Percentiles rank a stretch among this genome's conserved stretches.
Conservation (phyloP, 2,797 vertebrate species). For the Tragopan temminckii region DNA sequence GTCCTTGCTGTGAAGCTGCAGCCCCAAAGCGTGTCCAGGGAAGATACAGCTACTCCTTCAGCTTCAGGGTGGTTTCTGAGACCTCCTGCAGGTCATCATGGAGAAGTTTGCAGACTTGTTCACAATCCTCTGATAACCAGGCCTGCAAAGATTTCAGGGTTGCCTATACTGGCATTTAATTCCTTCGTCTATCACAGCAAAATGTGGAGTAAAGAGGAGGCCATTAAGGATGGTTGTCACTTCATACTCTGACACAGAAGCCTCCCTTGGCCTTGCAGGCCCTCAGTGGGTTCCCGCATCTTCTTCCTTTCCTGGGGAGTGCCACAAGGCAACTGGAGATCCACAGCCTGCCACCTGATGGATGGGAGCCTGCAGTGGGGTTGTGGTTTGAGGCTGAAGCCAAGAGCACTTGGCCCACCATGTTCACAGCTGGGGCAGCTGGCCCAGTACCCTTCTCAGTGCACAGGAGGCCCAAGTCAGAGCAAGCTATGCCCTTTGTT, state of each 20-base stretch:
- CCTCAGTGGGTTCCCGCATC: neutral
- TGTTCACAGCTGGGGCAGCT: neutral
- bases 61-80: neutral
- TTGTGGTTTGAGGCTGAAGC: neutral
- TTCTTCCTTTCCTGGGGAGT: neutral
- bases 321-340: neutral
- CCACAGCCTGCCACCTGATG: neutral
- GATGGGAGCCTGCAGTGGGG: neutral
- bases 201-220: neutral
- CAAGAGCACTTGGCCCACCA: neutral
- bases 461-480: accelerated
- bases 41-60: neutral
- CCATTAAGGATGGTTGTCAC: too few relatives aligned
- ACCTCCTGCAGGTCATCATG: neutral
- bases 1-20: neutral
- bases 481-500: neutral
- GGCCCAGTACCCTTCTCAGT: accelerated
- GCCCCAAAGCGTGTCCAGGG: accelerated
- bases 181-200: neutral
- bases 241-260: neutral
- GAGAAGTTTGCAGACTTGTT: neutral
- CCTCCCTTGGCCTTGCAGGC: neutral
- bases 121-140: neutral
- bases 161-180: neutral
- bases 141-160: neutral